Evolutionary conservation across 1,140 invertebrate species (phyloP), one percentile per base, ranked within the genome.

Genomic region (Ptiloglossa arizonensis): DNA sequence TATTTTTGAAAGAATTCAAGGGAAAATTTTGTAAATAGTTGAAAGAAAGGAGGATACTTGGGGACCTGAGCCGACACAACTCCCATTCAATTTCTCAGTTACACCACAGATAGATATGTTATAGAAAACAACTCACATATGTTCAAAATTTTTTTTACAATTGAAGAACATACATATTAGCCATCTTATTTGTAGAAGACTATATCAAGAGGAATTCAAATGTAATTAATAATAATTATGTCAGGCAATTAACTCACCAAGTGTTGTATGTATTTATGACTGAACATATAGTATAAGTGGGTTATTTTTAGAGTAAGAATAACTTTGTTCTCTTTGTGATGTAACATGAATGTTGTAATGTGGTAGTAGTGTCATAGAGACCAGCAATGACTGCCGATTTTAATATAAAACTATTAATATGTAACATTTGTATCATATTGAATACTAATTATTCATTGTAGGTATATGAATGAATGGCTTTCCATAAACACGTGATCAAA

Each of bases 371-470:
- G 86, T 86, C 82, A 87, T 74, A 87, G 85, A 87, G 86, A 87
- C 86, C 86, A 87, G 86, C 86, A 74, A 83, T 81, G 85, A 87
- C 86, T 87, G 86, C 86, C 86, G 85, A 87, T 80, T 83, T 87
- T 82, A 87, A 68, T 82, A 78, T 87, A 87, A 87, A 87, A 67
- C 74, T 85, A 77, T 84, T 86, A 87, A 87, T 79, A 68, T 79
- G 64, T 87, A 86, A 84, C 79, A 84, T 86, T 76, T 86, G 79
- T 87, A 87, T 84, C 82, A 86, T 86, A 82, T 83, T 79, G 76
- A 87, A 82, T 87, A 87, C 75, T 87, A 87, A 86, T 87, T 86
- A 87, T 75, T 76, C 83, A 75, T 81, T 85, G 74, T 86, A 86
- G 75, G 80, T 85, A 85, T 79, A 80, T 74, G 84, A 85, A 79